Percentiles rank a stretch among this genome's conserved stretches.
Evolutionary conservation across 2,113 vertebrate genomes (phyloP).

Genomic region (Lipophrys pholis): DNA sequence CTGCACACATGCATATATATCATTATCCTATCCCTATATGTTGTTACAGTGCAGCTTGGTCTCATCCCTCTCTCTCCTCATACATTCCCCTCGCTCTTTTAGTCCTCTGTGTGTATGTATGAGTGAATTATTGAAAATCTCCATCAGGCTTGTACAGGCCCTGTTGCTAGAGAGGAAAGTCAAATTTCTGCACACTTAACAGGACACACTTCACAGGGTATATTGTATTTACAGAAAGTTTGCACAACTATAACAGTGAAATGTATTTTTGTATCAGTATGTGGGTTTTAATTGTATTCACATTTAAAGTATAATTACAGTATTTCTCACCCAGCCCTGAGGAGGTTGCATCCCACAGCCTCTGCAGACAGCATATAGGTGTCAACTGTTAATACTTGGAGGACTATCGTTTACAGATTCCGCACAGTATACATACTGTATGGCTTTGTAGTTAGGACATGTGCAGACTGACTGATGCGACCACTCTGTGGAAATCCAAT

Average conservation of each 20-base stretch:
- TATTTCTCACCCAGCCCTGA: constrained; percentile 15
- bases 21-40: constrained; percentile 35
- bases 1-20: constrained; percentile 32
- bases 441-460: constrained; percentile 1
- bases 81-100: constrained; percentile 15
- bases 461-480: background rate
- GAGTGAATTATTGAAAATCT: constrained; percentile 27
- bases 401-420: constrained; percentile 9
- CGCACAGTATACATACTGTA: background rate
- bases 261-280: background rate
- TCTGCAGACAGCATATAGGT: constrained; percentile 15
- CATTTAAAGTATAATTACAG: background rate
- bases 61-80: background rate
- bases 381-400: background rate
- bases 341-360: constrained; percentile 22
- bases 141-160: constrained; percentile 23
- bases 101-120: constrained; percentile 4
- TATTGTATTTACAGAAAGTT: constrained; percentile 7
- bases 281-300: background rate
- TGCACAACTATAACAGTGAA: background rate
- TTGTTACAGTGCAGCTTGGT: constrained; percentile 35
- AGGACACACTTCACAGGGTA: background rate
- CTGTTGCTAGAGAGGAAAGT: constrained; percentile 19
- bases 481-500: constrained; percentile 10
- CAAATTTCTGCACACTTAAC: background rate